Evolutionary conservation across 1,140 invertebrate species (phyloP), one percentile per base, ranked within the genome.

Genomic region (Danaus melanippus): DNA sequence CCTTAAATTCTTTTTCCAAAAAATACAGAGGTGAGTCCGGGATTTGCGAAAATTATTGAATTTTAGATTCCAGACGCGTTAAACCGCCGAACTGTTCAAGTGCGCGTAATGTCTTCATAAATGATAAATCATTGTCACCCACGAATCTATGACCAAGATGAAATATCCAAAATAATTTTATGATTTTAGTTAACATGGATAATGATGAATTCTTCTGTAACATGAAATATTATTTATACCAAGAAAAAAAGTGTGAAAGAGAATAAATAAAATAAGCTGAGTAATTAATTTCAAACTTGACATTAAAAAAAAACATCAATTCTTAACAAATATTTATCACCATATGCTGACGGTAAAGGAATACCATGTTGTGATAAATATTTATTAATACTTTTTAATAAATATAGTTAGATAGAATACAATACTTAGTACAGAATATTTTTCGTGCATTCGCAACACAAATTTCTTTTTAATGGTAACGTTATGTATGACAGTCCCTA

Each of bases 51-150:
- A 64, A 71, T 76, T 71, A 74, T 74, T 72, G 70, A 65, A 74
- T 72, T 69, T 60, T 53, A 64, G 57, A 73, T 69, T 67, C 65
- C 71, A 61, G 49, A 58, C 64, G 63, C 63, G 62, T 59, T 59
- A 51, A 46, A 59, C 48, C 54, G 52, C 42, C 47, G 50, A 60
- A 55, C 49, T 56, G 53, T 51, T 69, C 56, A 56, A 60, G 51
- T n/a, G n/a, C n/a, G n/a, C n/a, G n/a, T n/a, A n/a, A n/a, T n/a
- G n/a, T 60, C 54, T 58, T 61, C 68, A 62, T 64, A 70, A 74
- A 71, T 73, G 67, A 71, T 73, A 73, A 74, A 71, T 73, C 68
- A 66, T 71, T 67, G 64, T 63, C 61, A 61, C 51, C 60, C 47
- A 50, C 42, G 46, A 54, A 60, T 55, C 49, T 55, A 39, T 52